Percentiles rank a stretch among this genome's conserved stretches.
phyloP scores from a whole-genome alignment of 2,888 invertebrate genomes.

The Adineta ricciae region DNA sequence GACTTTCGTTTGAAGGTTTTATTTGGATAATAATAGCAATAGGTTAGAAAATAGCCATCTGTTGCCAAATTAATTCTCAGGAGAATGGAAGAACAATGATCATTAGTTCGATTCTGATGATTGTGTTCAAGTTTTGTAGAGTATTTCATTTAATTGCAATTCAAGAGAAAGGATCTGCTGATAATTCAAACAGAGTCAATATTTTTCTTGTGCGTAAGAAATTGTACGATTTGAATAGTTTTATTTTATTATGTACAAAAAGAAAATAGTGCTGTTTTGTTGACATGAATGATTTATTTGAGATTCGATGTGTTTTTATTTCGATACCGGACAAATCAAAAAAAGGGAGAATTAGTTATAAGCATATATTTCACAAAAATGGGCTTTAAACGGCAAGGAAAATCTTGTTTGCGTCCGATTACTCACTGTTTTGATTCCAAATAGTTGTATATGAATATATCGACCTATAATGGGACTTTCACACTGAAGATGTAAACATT shows the following conservation, averaged over 20 bases:
- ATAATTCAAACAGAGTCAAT: too few relatives aligned
- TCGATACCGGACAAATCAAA: background rate
- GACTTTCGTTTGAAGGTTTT: too few relatives aligned
- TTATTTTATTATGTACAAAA: background rate
- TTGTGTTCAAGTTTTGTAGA: too few relatives aligned
- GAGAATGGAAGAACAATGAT: too few relatives aligned
- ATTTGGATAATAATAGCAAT: too few relatives aligned
- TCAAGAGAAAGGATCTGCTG: too few relatives aligned
- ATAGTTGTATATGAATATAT: constrained; percentile 53
- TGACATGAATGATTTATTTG: background rate
- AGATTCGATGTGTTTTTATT: background rate
- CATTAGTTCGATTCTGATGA: too few relatives aligned
- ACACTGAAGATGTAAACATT: constrained; percentile 52
- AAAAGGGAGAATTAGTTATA: background rate
- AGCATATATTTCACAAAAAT: constrained; percentile 10
- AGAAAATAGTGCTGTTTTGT: background rate
- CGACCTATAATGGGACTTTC: constrained; percentile 48
- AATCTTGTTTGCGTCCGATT: background rate
- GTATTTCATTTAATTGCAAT: background rate
- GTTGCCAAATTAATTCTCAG: too few relatives aligned
- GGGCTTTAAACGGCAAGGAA: background rate
- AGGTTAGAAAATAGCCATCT: too few relatives aligned
- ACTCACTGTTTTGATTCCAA: constrained; percentile 40
- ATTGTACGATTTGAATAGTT: too few relatives aligned
- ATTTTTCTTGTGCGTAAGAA: too few relatives aligned